Evolutionary conservation across 1,140 invertebrate genomes (phyloP).

Genomic region (Maniola jurtina): DNA sequence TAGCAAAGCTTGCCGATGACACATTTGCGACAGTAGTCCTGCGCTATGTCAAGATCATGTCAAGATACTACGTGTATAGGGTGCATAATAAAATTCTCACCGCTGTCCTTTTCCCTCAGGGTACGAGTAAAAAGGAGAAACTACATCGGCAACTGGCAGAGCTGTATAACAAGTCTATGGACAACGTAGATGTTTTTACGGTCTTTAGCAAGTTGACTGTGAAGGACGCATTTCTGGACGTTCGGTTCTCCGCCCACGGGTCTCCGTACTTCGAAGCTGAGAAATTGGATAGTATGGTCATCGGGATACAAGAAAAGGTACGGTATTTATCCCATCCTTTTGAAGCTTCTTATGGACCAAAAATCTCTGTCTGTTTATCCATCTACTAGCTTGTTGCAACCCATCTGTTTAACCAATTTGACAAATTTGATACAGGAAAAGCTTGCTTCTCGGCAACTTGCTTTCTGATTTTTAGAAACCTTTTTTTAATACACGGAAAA

Average conservation of each 20-base stretch:
- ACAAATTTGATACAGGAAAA: neutral
- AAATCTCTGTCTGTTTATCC: too few species aligned
- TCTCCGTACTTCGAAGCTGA: constrained; percentile 94
- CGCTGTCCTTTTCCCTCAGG: constrained; percentile 59
- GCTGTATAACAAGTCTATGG: constrained; percentile 86
- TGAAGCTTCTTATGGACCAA: too few species aligned
- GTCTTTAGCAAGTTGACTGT: constrained; percentile 85
- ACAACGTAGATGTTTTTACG: constrained; percentile 96
- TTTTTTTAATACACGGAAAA: too few species aligned
- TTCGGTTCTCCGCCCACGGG: constrained; percentile 94
- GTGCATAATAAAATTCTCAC: constrained; percentile 10
- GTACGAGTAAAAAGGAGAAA: constrained; percentile 86
- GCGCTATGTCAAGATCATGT: constrained; percentile 1
- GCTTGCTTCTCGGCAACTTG: too few species aligned
- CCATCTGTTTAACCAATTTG: neutral
- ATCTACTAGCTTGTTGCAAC: too few species aligned
- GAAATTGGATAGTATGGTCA: constrained; percentile 89
- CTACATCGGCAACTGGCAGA: constrained; percentile 84
- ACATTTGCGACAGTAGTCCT: neutral
- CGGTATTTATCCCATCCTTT: neutral
- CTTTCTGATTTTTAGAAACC: neutral
- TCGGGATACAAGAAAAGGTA: constrained; percentile 83
- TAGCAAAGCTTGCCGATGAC: neutral
- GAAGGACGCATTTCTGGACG: constrained; percentile 85
- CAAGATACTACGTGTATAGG: neutral